Conservation (phyloP, 2,113 vertebrate species). For the Chaenogobius annularis region DNA sequence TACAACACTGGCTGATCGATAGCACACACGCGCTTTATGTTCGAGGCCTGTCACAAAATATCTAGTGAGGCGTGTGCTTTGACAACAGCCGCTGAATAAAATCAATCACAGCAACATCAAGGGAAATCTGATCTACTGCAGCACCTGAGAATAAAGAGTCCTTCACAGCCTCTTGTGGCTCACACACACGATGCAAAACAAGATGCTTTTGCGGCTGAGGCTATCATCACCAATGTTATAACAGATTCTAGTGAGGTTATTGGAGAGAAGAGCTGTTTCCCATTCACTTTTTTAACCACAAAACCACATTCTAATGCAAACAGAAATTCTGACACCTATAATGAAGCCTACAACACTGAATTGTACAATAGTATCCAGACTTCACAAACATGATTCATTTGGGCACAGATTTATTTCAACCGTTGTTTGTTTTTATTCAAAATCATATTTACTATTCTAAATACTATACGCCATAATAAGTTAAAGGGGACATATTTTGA, state of each 20-base stretch:
- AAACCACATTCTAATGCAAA: too few species aligned
- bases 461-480: too few species aligned
- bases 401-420: too few species aligned
- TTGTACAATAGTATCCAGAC: too few species aligned
- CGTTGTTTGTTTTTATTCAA: too few species aligned
- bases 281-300: not conserved
- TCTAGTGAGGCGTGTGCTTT: slow-evolving; percentile 10
- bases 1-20: slow-evolving; percentile 28
- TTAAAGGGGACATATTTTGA: too few species aligned
- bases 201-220: slow-evolving; percentile 2
- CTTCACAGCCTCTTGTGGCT: slow-evolving; percentile 29
- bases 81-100: slow-evolving; percentile 19
- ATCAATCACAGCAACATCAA: slow-evolving; percentile 42
- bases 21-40: slow-evolving; percentile 29
- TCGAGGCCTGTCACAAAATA: not conserved
- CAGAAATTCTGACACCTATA: too few species aligned
- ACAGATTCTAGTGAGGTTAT: not conserved
- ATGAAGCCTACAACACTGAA: too few species aligned
- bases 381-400: too few species aligned
- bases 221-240: slow-evolving; percentile 12
- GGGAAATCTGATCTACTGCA: slow-evolving; percentile 37
- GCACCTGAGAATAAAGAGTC: slow-evolving; percentile 35
- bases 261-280: not conserved
- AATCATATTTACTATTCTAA: too few species aligned
- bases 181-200: slow-evolving; percentile 11